These are phyloP conservation scores for Malurus elegans DNA, from an alignment of 2,113 vertebrate genomes.

Conservation along the genomic window DNA sequence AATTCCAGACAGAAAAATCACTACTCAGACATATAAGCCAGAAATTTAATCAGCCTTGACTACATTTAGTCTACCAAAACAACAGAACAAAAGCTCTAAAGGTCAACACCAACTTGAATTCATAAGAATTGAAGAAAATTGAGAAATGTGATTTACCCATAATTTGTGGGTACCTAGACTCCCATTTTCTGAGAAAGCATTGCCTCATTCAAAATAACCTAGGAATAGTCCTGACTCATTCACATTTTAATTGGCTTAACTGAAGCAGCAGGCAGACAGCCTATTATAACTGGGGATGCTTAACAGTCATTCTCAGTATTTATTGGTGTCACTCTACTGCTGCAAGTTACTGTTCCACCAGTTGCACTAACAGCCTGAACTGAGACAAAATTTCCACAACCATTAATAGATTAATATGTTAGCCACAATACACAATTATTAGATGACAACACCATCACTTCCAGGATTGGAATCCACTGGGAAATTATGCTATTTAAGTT, in stretches of 20 bases:
- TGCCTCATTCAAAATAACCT: neutral
- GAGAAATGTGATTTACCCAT: neutral
- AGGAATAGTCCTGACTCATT: neutral
- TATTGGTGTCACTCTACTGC: neutral
- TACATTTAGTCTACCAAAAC: neutral
- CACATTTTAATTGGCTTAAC: neutral
- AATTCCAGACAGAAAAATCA: conserved; percentile 13
- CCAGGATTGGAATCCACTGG: neutral
- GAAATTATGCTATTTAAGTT: neutral
- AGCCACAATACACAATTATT: neutral
- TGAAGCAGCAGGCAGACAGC: neutral
- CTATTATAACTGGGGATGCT: neutral
- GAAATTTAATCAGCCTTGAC: neutral
- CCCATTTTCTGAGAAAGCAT: neutral
- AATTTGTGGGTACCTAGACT: neutral
- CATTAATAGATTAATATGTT: neutral
- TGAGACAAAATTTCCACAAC: neutral
- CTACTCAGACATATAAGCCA: neutral
- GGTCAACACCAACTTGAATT: neutral
- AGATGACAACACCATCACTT: neutral
- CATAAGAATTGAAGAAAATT: neutral
- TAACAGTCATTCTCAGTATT: neutral
- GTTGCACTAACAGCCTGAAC: neutral
- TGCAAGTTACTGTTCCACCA: neutral
- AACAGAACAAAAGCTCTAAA: neutral